Percentiles rank a stretch among this genome's conserved stretches.
Evolutionary conservation across 1,140 invertebrate genomes (phyloP).

Genomic region (Atta cephalotes): DNA sequence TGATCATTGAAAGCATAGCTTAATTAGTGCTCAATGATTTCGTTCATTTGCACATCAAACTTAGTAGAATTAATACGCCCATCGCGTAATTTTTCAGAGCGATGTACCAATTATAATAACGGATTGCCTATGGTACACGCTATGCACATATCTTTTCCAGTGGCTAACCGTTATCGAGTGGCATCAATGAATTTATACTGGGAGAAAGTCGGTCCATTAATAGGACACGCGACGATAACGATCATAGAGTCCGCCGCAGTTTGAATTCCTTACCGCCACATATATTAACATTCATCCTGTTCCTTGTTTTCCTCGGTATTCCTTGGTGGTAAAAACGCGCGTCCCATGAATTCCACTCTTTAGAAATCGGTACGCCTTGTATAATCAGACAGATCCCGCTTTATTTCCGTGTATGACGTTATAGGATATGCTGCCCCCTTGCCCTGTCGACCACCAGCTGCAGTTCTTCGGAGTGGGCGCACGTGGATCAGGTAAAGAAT

Average conservation of each 20-base stretch:
- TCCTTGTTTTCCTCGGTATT: conserved; percentile 1
- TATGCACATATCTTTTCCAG: conserved; percentile 29
- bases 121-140: neutral
- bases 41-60: too few species aligned
- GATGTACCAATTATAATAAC: too few species aligned
- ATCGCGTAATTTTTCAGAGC: too few species aligned
- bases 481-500: conserved; percentile 81
- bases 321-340: conserved; percentile 11
- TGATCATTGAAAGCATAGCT: too few species aligned
- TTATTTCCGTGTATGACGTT: conserved; percentile 60
- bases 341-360: conserved; percentile 56
- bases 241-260: conserved; percentile 48
- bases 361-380: conserved; percentile 53
- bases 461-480: conserved; percentile 81
- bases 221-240: conserved; percentile 68
- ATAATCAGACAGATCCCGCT: conserved; percentile 38
- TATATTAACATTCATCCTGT: conserved; percentile 56
- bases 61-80: too few species aligned
- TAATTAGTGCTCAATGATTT: too few species aligned
- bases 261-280: conserved; percentile 62
- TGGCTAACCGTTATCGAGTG: conserved; percentile 59
- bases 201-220: conserved; percentile 78
- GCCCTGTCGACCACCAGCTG: conserved; percentile 82
- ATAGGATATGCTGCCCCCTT: conserved; percentile 82
- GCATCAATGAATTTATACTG: conserved; percentile 64